Evolutionary conservation across 2,797 vertebrate genomes (phyloP).

Genomic region (Prunella strophiata): DNA sequence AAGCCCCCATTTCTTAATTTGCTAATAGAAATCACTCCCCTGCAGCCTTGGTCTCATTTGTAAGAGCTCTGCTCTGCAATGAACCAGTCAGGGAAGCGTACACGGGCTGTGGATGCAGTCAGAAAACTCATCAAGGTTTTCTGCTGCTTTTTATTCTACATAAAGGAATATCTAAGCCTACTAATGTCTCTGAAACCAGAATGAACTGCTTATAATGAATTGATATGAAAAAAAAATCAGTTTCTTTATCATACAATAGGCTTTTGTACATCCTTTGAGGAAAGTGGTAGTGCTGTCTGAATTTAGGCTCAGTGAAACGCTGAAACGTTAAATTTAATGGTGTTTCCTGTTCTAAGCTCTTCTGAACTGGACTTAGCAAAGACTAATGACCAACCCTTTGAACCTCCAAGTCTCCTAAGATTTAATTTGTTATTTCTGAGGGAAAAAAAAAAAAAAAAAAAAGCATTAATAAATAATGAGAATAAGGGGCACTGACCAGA

Average conservation of each 20-base stretch:
- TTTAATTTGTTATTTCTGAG: conserved; percentile 47
- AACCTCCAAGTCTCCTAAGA: conserved; percentile 22
- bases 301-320: neutral
- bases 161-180: conserved; percentile 11
- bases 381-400: conserved; percentile 41
- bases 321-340: neutral
- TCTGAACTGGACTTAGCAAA: conserved; percentile 33
- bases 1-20: conserved; percentile 36
- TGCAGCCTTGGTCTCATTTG: neutral
- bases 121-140: conserved; percentile 22
- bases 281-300: neutral
- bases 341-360: conserved; percentile 23
- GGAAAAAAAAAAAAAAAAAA: fast-evolving
- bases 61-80: neutral
- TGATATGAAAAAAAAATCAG: neutral
- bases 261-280: neutral
- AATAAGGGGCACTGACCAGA: conserved; percentile 3
- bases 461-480: conserved; percentile 57
- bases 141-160: neutral
- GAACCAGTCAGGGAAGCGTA: neutral
- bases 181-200: neutral
- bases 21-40: conserved; percentile 13
- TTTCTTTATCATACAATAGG: neutral
- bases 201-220: neutral
- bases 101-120: fast-evolving